Base-by-base conservation (phyloP, 1,140 invertebrate species). In the Chionoecetes opilio region DNA sequence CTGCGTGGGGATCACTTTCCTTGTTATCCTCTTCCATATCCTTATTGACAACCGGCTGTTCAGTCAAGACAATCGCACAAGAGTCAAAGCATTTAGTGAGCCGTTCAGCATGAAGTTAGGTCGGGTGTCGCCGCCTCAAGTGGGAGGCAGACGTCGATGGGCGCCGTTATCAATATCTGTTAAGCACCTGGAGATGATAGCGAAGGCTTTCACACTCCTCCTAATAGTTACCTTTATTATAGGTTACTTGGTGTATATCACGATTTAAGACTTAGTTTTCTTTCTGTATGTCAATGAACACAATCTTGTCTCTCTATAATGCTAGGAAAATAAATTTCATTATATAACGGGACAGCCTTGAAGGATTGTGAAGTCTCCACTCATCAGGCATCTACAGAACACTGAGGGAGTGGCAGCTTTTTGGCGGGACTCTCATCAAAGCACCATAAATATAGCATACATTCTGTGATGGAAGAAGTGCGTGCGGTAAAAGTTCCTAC, bases 1-100 rank as follows among this genome's bases (percentile, higher is more conserved):
- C 92, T 93, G 92, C 82, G 92, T 93, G n/a, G 38, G 82, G 8
- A 86, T 86, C 37, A 93, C 92, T 32, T 93, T 93, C 41, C 82
- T 93, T 29, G 92, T 93, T 41, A 93, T 93, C 82, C 26, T 93
- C 26, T 93, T 93, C n/a, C 92, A 93, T 34, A 93, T 93, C 8
- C 82, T 93, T 3, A 93, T 93, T 34, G 92, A 93, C 82, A 93
- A 93, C n/a, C 82, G 84, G 34, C 82, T 92, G 6, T 82, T 85
- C 34, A 92, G 31, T 14, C 34, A 85, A 21, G 17, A 29, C 11
- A 91, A 91, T 2, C 63, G 34, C 17, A 93, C 92, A 41, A 32
- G 34, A 86, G 92, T 93, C 5, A 38, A 93, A n/a, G 32, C 82
- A 53, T 41, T 93, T 31, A 29, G 3, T 31, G 35, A 35, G 46